These are phyloP conservation scores for Gallinago paraguaiae DNA, from an alignment of 2,113 vertebrate genomes.

Conservation along the genomic window DNA sequence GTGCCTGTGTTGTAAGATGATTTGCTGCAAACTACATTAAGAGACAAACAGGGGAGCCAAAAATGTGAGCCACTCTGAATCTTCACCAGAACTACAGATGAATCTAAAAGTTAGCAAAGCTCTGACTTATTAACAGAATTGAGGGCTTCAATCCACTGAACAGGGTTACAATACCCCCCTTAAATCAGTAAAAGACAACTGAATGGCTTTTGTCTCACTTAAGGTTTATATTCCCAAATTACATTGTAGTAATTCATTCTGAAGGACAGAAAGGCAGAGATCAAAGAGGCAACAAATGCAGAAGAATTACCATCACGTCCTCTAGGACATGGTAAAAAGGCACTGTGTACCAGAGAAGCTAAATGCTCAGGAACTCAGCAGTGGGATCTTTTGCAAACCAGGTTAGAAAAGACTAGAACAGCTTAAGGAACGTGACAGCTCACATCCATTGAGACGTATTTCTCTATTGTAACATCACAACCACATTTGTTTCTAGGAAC, in stretches of 20 bases:
- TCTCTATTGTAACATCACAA: background rate
- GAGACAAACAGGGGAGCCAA: background rate
- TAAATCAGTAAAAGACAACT: background rate
- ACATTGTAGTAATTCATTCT: background rate
- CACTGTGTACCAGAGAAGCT: background rate
- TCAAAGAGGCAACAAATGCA: background rate
- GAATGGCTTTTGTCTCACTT: background rate
- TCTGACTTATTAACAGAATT: background rate
- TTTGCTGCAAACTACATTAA: background rate
- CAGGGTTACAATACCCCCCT: background rate
- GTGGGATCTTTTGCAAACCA: background rate
- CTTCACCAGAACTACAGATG: background rate
- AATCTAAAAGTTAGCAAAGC: background rate
- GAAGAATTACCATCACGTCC: accelerated
- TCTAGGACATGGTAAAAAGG: background rate
- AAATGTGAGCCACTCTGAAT: background rate
- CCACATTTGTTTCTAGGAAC: background rate
- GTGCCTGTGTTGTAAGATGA: background rate
- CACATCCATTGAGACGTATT: background rate
- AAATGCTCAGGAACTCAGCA: background rate
- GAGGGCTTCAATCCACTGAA: background rate
- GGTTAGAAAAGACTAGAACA: background rate
- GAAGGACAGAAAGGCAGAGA: background rate
- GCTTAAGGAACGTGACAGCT: background rate
- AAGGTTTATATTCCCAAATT: background rate